Conservation (phyloP, 2,113 vertebrate genomes). For the Corythoichthys haematopterus region DNA sequence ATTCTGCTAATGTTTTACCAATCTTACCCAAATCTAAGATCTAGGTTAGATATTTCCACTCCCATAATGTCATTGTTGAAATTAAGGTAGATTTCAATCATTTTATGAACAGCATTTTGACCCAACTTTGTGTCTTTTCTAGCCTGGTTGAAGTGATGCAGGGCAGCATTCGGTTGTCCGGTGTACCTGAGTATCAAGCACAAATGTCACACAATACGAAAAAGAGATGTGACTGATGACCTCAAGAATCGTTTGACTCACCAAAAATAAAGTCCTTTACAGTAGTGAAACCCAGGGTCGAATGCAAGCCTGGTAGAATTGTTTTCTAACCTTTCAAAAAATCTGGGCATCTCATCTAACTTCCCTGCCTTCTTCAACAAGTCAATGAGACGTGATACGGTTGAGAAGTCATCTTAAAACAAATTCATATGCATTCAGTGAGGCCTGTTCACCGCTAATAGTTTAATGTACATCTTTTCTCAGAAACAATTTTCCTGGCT, state of each 20-base stretch:
- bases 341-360: conserved; percentile 86
- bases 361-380: conserved; percentile 91
- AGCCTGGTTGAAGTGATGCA: conserved; percentile 95
- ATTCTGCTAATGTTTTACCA: background rate
- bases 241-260: conserved; percentile 47
- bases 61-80: conserved; percentile 94
- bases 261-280: conserved; percentile 94
- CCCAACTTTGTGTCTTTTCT: conserved; percentile 96
- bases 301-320: conserved; percentile 80
- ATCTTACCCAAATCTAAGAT: conserved; percentile 81
- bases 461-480: background rate
- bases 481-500: background rate
- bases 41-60: conserved; percentile 91
- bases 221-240: conserved; percentile 1
- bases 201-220: background rate
- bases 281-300: conserved; percentile 94
- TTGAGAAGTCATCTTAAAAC: conserved; percentile 86
- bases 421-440: background rate
- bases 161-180: conserved; percentile 88
- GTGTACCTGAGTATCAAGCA: conserved; percentile 79
- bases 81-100: conserved; percentile 98
- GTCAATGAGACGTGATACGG: conserved; percentile 90
- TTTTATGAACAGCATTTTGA: conserved; percentile 93
- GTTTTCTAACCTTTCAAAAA: conserved; percentile 90
- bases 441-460: background rate